A percentile compares a stretch with the other conserved stretches of the same genome.
Conservation (phyloP, 1,140 invertebrate genomes). For the Drosophila repleta region DNA sequence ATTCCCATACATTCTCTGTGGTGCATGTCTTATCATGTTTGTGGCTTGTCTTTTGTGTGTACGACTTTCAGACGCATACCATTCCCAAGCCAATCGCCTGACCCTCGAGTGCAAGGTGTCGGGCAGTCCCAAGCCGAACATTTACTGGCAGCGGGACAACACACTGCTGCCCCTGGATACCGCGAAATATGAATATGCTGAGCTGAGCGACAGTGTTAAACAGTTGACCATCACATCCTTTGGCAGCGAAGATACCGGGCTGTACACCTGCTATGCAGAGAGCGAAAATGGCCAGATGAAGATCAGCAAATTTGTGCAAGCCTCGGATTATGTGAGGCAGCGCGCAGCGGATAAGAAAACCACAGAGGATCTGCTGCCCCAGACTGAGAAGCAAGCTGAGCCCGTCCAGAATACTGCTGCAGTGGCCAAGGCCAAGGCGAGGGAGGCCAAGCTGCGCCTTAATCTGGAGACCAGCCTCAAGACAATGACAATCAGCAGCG, state of each 20-base stretch:
- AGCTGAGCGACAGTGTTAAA: conserved; percentile 62
- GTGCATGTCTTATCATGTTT: conserved; percentile 49
- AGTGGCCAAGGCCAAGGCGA: conserved; percentile 49
- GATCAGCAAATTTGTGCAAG: conserved; percentile 79
- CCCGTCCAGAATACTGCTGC: conserved; percentile 14
- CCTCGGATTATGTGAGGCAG: conserved; percentile 67
- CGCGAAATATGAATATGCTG: conserved; percentile 84
- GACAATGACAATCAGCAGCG: conserved; percentile 73
- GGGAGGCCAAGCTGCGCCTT: conserved; percentile 68
- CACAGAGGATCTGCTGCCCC: conserved; percentile 35
- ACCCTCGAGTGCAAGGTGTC: conserved; percentile 79
- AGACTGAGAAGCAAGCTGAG: conserved; percentile 45
- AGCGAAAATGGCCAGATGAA: conserved; percentile 81
- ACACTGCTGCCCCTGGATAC: conserved; percentile 84
- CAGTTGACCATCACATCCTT: conserved; percentile 70
- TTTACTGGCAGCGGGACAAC: conserved; percentile 94
- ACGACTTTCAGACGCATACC: conserved; percentile 75
- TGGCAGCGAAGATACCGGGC: conserved; percentile 57
- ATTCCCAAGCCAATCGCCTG: conserved; percentile 70
- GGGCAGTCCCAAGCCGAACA: conserved; percentile 78
- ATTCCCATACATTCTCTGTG: not conserved
- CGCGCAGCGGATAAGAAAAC: conserved; percentile 53
- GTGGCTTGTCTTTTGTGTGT: conserved; percentile 45
- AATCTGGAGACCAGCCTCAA: conserved; percentile 73
- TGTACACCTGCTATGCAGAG: conserved; percentile 80